Conservation (phyloP, 2,888 invertebrate genomes). For the Andricus quercusramuli region DNA sequence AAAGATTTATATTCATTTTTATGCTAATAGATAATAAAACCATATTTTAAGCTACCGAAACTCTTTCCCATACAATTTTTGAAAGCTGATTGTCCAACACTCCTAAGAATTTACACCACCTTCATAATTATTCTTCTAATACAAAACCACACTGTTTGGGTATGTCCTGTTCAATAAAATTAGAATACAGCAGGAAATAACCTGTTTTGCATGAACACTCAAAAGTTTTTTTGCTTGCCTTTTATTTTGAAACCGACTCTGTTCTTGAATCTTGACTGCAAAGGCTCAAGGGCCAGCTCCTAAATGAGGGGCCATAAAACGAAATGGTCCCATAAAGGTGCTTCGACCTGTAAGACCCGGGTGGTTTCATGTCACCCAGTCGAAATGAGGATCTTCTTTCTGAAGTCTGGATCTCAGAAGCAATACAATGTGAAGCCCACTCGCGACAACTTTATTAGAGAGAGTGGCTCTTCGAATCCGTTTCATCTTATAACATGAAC, state of each 20-base stretch:
- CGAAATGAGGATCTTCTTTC: conserved; percentile 52
- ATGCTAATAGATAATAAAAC: no score
- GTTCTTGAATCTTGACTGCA: background rate
- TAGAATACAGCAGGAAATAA: background rate
- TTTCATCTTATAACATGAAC: conserved; percentile 32
- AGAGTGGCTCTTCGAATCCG: conserved; percentile 11
- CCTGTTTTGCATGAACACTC: background rate
- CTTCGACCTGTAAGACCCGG: conserved; percentile 60
- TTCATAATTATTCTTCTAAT: no score
- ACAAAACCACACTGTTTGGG: no score
- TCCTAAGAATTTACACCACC: no score
- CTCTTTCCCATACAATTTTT: no score
- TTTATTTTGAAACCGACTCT: background rate
- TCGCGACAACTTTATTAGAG: conserved; percentile 70
- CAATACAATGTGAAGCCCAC: conserved; percentile 63
- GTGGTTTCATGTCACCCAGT: conserved; percentile 55
- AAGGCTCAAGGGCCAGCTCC: conserved; percentile 35
- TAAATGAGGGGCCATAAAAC: conserved; percentile 63
- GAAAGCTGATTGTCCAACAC: no score
- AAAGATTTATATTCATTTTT: no score
- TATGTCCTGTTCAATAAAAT: no score
- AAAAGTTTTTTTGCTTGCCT: background rate
- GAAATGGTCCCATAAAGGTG: conserved; percentile 67
- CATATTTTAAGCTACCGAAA: no score
- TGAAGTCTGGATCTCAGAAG: conserved; percentile 50